Evolutionary conservation across 2,797 vertebrate species (phyloP), one percentile per base, ranked within the genome.

Genomic region (Sebastolobus alascanus): DNA sequence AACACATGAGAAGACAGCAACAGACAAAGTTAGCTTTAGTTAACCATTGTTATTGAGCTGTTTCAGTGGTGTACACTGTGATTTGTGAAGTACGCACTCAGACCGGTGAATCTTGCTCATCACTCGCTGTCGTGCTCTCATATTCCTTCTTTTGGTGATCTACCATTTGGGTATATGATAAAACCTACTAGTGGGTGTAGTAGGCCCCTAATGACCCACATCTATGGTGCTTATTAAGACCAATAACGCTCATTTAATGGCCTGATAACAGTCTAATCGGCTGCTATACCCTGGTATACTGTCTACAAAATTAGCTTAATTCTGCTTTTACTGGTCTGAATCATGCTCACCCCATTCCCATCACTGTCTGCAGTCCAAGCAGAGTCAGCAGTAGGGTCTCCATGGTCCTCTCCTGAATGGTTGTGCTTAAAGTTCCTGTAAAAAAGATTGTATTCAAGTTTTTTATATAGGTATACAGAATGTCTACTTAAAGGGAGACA

Each of bases 311-410:
- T 56, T 3, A 18, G 16, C 18, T 56, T 43, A 64, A 46, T 43
- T 20, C 4, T 35, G 5, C 10, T 68, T 37, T 31, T 10, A 72
- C 6, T 52, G 27, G 6, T 63, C 8, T 58, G 8, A 37, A 14
- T 68, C 7, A 27, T 68, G 84, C 91, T 91, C 84, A 96, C 96
- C 93, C 93, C 37, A 75, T 85, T 77, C 90, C 94, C 75, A 77
- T 74, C 50, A 89, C 94, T 58, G 92, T 78, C 43, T 82, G 84
- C 71, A 95, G 72, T 54, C 93, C 90, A 31, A 96, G 71, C n/a
- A 95, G 79, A 80, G 43, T 87, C 72, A 95, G 43, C 0, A 95
- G 50, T 4, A 95, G 31, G 2, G 73, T 63, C 86, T 88, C 88
- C 95, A 95, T 94, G 5, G 68, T 87, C 63, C 37, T 79, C 54